Percentiles rank a stretch among this genome's conserved stretches.
Evolutionary conservation across 2,797 vertebrate species (phyloP).

Genomic region (Squalus acanthias): DNA sequence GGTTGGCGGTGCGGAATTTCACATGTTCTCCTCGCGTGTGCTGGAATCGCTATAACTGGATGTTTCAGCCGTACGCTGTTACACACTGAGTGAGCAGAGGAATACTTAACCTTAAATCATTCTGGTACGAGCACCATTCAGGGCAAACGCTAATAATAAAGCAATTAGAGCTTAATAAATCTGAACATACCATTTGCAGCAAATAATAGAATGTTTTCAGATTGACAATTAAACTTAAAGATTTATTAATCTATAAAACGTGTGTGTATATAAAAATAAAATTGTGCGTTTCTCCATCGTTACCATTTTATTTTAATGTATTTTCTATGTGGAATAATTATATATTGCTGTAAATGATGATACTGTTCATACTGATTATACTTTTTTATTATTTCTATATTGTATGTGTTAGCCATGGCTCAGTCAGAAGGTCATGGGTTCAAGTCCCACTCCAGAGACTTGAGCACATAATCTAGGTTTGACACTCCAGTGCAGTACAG

Average conservation of each 20-base stretch:
- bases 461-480: not conserved
- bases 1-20: not conserved
- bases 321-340: not conserved
- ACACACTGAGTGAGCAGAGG: not conserved
- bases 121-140: not conserved
- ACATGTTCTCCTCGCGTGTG: not conserved
- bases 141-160: not conserved
- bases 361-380: not conserved
- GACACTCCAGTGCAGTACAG: not conserved
- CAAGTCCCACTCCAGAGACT: not conserved
- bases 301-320: not conserved
- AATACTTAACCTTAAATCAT: not conserved
- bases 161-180: not conserved
- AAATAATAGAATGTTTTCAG: not conserved
- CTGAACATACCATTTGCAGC: not conserved
- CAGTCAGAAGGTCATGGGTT: not conserved
- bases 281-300: not conserved
- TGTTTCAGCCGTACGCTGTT: not conserved
- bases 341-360: not conserved
- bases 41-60: not conserved
- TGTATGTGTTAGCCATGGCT: not conserved
- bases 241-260: too few relatives aligned
- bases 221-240: not conserved
- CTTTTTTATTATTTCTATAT: not conserved
- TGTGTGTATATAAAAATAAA: not conserved